A percentile compares a stretch with the other conserved stretches of the same genome.
phyloP scores from a whole-genome alignment of 2,797 vertebrate genomes.

The Callimico goeldii region DNA sequence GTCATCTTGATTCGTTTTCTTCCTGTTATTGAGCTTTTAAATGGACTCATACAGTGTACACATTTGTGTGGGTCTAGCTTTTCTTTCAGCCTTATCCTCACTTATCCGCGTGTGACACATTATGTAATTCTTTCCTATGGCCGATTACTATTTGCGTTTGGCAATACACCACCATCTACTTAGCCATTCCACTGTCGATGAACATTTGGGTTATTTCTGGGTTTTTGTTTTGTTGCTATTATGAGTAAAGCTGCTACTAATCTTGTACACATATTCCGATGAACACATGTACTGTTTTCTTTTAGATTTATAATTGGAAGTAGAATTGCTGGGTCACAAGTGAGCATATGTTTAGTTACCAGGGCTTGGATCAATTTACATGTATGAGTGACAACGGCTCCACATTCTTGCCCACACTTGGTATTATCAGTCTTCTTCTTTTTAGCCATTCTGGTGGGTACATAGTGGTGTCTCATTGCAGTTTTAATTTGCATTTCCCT shows the following conservation, averaged over 20 bases:
- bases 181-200: neutral
- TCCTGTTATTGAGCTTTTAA: neutral
- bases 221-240: neutral
- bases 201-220: neutral
- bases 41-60: neutral
- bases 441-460: neutral
- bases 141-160: neutral
- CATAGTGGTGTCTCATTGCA: neutral
- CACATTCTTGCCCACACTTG: neutral
- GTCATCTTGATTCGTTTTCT: neutral
- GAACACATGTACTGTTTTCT: neutral
- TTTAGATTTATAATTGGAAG: neutral
- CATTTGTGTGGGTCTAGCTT: neutral
- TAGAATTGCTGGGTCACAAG: neutral
- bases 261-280: neutral
- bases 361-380: neutral
- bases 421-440: neutral
- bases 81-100: neutral
- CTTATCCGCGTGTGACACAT: neutral
- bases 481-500: neutral
- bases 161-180: neutral
- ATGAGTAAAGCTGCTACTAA: neutral
- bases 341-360: neutral
- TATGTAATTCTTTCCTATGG: neutral
- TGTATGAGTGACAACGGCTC: neutral